A percentile compares a stretch with the other conserved stretches of the same genome.
Conservation (phyloP, 2,113 vertebrate species). For the Nannospalax galili region DNA sequence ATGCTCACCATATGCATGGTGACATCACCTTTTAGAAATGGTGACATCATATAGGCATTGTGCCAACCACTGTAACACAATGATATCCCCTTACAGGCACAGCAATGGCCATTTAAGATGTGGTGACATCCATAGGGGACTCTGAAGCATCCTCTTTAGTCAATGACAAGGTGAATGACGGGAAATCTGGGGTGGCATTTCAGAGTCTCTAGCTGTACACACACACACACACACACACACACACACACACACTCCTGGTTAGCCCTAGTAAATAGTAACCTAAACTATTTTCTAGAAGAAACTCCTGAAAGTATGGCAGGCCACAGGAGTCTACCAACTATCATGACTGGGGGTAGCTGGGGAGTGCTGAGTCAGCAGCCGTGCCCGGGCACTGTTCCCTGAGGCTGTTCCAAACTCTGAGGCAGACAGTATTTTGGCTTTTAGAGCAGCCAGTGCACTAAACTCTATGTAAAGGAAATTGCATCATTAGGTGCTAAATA, state of each 20-base stretch:
- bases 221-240: background rate
- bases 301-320: background rate
- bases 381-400: too few species aligned
- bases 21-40: too few species aligned
- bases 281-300: background rate
- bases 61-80: too few species aligned
- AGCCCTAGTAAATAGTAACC: background rate
- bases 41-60: too few species aligned
- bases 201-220: background rate
- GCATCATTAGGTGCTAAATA: slow-evolving; percentile 35
- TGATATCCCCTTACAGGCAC: too few species aligned
- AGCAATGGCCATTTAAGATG: too few species aligned
- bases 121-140: background rate
- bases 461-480: background rate
- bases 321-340: background rate
- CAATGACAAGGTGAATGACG: background rate
- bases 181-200: too few species aligned
- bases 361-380: background rate
- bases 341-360: background rate
- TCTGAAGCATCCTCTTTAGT: background rate
- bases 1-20: too few species aligned
- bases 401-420: background rate
- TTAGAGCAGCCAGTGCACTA: background rate
- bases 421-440: background rate
- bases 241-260: background rate